Percentiles rank a stretch among this genome's conserved stretches.
These are phyloP conservation scores for Spodoptera exigua DNA, from an alignment of 2,888 invertebrate genomes.

Conservation along the genomic window DNA sequence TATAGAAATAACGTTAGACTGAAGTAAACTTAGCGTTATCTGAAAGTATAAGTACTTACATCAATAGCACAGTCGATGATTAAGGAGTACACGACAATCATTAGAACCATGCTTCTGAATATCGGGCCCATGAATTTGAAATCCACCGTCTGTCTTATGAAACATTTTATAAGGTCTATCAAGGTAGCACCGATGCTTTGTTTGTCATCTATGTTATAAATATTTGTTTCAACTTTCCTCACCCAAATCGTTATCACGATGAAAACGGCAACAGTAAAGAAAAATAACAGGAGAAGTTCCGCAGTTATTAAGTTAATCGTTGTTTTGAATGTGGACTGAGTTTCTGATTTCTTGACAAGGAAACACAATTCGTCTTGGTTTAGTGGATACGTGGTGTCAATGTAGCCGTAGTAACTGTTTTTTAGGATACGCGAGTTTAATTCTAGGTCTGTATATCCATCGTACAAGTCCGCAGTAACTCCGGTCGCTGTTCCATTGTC, in stretches of 20 bases:
- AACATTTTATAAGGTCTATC: slow-evolving; percentile 79
- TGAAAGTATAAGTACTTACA: too few relatives aligned
- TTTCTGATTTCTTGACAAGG: slow-evolving; percentile 84
- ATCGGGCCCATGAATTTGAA: slow-evolving; percentile 77
- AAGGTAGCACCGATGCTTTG: slow-evolving; percentile 67
- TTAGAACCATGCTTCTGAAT: slow-evolving; percentile 73
- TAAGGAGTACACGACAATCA: slow-evolving; percentile 80
- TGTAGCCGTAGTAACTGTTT: slow-evolving; percentile 82
- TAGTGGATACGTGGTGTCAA: slow-evolving; percentile 87
- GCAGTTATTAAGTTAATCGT: slow-evolving; percentile 75
- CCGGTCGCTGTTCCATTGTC: slow-evolving; percentile 84
- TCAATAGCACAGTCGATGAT: slow-evolving; percentile 83
- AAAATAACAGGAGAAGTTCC: slow-evolving; percentile 71
- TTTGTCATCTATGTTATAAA: slow-evolving; percentile 66
- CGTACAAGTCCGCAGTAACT: slow-evolving; percentile 80
- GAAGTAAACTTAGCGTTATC: too few relatives aligned
- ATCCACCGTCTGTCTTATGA: slow-evolving; percentile 81
- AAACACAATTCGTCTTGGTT: slow-evolving; percentile 89
- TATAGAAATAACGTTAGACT: too few relatives aligned
- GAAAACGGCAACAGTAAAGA: slow-evolving; percentile 68
- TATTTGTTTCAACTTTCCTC: slow-evolving; percentile 70
- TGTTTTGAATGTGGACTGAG: slow-evolving; percentile 85
- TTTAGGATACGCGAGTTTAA: slow-evolving; percentile 87
- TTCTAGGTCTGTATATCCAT: slow-evolving; percentile 88
- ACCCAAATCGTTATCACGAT: slow-evolving; percentile 69